phyloP scores from a whole-genome alignment of 2,888 invertebrate genomes.

The Brachypalpus laphriformis region DNA sequence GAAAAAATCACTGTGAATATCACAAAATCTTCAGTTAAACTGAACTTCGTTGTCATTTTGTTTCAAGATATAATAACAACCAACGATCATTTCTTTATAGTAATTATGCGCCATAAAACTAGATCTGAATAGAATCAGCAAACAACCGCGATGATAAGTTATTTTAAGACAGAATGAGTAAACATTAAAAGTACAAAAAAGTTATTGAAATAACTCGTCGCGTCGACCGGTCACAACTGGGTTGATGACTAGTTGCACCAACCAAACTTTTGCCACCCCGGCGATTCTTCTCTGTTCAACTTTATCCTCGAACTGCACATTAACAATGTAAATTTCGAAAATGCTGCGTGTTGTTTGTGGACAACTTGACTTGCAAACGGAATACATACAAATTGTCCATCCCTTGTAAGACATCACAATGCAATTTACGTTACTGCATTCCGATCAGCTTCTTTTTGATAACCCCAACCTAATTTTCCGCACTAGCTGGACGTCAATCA shows the following conservation, averaged over 20 bases:
- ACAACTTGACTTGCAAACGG: neutral
- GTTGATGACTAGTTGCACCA: no score
- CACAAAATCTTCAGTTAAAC: no score
- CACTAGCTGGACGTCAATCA: slow-evolving; percentile 16
- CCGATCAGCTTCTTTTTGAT: neutral
- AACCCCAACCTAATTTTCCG: slow-evolving; percentile 32
- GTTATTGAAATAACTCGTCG: neutral
- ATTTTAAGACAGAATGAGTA: neutral
- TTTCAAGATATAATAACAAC: no score
- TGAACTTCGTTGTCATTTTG: no score
- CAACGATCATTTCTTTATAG: neutral
- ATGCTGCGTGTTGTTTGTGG: neutral
- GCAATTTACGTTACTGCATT: neutral
- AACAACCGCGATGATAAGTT: neutral
- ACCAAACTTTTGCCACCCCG: no score
- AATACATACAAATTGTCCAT: neutral
- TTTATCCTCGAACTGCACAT: no score
- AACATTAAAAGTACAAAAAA: neutral
- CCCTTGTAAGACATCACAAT: neutral
- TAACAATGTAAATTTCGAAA: neutral
- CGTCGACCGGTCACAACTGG: no score
- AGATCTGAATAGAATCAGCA: neutral
- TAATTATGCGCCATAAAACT: neutral
- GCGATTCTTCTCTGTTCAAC: no score
- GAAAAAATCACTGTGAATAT: no score